Conservation (phyloP, 2,797 vertebrate genomes). For the Pelochelys cantorii region DNA sequence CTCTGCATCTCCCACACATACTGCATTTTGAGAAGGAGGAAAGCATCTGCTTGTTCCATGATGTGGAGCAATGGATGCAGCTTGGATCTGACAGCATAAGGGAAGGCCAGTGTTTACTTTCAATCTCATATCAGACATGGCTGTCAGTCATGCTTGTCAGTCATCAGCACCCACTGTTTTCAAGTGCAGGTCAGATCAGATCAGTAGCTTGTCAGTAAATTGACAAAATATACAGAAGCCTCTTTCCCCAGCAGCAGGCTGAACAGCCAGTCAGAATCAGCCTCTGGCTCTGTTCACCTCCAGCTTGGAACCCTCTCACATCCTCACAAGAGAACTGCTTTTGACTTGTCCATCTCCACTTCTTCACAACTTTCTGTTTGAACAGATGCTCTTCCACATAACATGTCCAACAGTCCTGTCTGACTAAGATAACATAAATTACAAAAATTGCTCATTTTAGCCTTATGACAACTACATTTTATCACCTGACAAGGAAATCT, state of each 20-base stretch:
- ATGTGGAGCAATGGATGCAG: background rate
- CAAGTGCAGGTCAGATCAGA: conserved; percentile 38
- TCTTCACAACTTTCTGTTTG: conserved; percentile 44
- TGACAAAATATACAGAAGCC: conserved; percentile 34
- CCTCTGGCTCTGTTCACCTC: background rate
- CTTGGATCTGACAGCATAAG: background rate
- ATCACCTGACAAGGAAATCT: accelerated
- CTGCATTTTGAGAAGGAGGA: background rate
- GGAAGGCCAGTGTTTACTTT: conserved; percentile 17
- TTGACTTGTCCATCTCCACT: conserved; percentile 21
- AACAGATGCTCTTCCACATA: conserved; percentile 21
- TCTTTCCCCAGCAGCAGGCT: background rate
- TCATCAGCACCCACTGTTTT: conserved; percentile 24
- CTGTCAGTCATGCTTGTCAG: conserved; percentile 29
- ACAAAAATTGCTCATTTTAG: background rate
- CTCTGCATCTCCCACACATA: background rate
- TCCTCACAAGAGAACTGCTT: conserved; percentile 1
- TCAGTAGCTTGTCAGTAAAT: conserved; percentile 41
- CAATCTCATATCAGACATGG: conserved; percentile 16
- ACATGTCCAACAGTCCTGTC: accelerated
- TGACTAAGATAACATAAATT: conserved; percentile 2
- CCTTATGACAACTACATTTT: background rate
- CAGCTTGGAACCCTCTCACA: background rate
- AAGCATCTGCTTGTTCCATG: background rate
- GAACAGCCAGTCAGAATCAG: background rate